phyloP scores from a whole-genome alignment of 2,888 invertebrate genomes.

The Drosophila meridionalis region DNA sequence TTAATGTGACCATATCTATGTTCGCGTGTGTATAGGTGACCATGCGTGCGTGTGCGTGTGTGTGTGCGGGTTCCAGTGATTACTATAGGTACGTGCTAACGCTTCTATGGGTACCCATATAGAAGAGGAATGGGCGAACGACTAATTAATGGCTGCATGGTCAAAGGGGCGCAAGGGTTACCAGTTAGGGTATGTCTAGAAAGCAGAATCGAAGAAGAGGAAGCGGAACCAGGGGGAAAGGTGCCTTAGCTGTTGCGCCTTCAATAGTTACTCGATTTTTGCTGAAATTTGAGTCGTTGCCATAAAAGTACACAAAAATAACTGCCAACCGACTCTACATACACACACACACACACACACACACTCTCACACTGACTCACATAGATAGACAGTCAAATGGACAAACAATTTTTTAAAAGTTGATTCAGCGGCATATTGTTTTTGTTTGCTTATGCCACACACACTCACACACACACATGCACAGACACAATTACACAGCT shows the following conservation, averaged over 20 bases:
- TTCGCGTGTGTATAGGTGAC: slow-evolving; percentile 4
- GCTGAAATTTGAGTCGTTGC: slow-evolving; percentile 61
- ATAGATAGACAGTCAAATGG: slow-evolving; percentile 41
- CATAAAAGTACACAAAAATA: slow-evolving; percentile 57
- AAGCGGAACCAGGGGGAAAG: neutral
- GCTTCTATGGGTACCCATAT: slow-evolving; percentile 58
- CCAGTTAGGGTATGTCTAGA: slow-evolving; percentile 30
- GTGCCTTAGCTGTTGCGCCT: slow-evolving; percentile 24
- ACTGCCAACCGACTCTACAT: slow-evolving; percentile 47
- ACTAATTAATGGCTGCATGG: slow-evolving; percentile 59
- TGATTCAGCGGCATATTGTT: slow-evolving; percentile 66
- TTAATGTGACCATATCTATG: slow-evolving; percentile 60
- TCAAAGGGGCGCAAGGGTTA: slow-evolving; percentile 25
- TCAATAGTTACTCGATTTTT: slow-evolving; percentile 52
- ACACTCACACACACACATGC: slow-evolving; percentile 31
- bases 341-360: slow-evolving; percentile 15
- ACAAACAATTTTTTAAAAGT: slow-evolving; percentile 67
- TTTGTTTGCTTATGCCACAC: slow-evolving; percentile 69
- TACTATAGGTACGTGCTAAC: slow-evolving; percentile 45
- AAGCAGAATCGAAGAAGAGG: slow-evolving; percentile 21
- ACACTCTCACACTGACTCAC: neutral
- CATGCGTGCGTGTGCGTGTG: slow-evolving; percentile 1
- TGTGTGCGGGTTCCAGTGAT: slow-evolving; percentile 22
- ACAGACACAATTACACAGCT: slow-evolving; percentile 18
- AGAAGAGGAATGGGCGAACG: slow-evolving; percentile 38